phyloP scores from a whole-genome alignment of 2,888 invertebrate species.

The Philereme vetulata region DNA sequence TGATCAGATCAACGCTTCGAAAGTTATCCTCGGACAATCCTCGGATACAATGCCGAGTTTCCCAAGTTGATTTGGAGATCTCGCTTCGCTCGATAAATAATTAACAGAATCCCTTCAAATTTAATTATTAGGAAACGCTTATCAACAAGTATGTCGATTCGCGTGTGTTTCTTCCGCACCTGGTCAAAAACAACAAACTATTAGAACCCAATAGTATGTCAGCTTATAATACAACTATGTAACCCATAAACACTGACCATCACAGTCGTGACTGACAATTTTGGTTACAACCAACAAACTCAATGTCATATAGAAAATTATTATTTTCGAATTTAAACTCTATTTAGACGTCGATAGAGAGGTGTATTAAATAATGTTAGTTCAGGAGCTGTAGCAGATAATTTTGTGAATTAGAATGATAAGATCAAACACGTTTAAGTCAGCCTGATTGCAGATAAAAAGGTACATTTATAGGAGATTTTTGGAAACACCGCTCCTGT shows the following conservation, averaged over 20 bases:
- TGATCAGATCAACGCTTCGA: too few species aligned
- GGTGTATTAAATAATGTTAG: background rate
- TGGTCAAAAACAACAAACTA: slow-evolving; percentile 42
- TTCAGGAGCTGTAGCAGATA: slow-evolving; percentile 6
- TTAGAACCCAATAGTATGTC: slow-evolving; percentile 65
- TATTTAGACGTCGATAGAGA: background rate
- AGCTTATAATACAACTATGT: slow-evolving; percentile 71
- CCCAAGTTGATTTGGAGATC: too few species aligned
- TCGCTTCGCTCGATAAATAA: too few species aligned
- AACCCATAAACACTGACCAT: slow-evolving; percentile 67
- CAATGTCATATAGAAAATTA: background rate
- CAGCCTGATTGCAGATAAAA: slow-evolving; percentile 73
- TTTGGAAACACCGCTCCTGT: slow-evolving; percentile 75
- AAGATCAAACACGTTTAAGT: slow-evolving; percentile 72
- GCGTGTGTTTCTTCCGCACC: background rate
- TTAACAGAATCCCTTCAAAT: too few species aligned
- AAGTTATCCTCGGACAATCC: too few species aligned
- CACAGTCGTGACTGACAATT: slow-evolving; percentile 72
- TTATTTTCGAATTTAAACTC: background rate
- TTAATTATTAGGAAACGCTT: too few species aligned
- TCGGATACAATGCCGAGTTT: too few species aligned
- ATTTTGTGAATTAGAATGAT: slow-evolving; percentile 60
- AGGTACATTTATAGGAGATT: slow-evolving; percentile 63
- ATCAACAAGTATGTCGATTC: too few species aligned
- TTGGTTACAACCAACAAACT: slow-evolving; percentile 48